A percentile compares a stretch with the other conserved stretches of the same genome.
phyloP scores from a whole-genome alignment of 2,888 invertebrate genomes.

The Pseudanteris insignis region DNA sequence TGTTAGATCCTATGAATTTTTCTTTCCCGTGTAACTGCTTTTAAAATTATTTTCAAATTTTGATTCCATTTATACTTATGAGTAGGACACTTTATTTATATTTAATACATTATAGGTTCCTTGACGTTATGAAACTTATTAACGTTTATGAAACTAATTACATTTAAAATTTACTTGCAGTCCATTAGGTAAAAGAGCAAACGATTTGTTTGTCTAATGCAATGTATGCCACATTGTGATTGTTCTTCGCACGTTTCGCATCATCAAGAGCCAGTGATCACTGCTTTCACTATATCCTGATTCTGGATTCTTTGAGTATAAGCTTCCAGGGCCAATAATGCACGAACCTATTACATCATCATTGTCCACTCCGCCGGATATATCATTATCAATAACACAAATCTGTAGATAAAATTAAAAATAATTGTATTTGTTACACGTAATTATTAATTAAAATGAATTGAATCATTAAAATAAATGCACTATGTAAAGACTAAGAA shows the following conservation, averaged over 20 bases:
- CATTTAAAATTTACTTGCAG: too few relatives aligned
- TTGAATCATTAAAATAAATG: not conserved
- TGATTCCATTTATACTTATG: too few relatives aligned
- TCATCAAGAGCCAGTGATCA: slow-evolving; percentile 91
- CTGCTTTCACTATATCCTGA: slow-evolving; percentile 74
- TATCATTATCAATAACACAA: slow-evolving; percentile 72
- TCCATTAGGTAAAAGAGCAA: too few relatives aligned
- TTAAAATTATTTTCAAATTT: too few relatives aligned
- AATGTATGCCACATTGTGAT: slow-evolving; percentile 92
- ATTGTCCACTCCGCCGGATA: slow-evolving; percentile 11
- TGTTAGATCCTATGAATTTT: too few relatives aligned
- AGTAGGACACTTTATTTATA: too few relatives aligned
- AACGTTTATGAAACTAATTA: too few relatives aligned
- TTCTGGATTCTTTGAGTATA: slow-evolving; percentile 39
- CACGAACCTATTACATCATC: slow-evolving; percentile 75
- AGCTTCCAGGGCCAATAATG: slow-evolving; percentile 73
- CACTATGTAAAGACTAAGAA: too few relatives aligned
- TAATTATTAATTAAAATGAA: not conserved
- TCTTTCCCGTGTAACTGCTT: too few relatives aligned
- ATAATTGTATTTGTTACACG: not conserved
- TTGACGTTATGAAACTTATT: too few relatives aligned
- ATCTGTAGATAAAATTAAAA: slow-evolving; percentile 62
- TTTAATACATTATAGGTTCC: too few relatives aligned
- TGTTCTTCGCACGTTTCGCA: slow-evolving; percentile 85
- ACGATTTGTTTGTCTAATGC: too few relatives aligned